Evolutionary conservation across 2,888 invertebrate species (phyloP).

Genomic region (Salticus scenicus): DNA sequence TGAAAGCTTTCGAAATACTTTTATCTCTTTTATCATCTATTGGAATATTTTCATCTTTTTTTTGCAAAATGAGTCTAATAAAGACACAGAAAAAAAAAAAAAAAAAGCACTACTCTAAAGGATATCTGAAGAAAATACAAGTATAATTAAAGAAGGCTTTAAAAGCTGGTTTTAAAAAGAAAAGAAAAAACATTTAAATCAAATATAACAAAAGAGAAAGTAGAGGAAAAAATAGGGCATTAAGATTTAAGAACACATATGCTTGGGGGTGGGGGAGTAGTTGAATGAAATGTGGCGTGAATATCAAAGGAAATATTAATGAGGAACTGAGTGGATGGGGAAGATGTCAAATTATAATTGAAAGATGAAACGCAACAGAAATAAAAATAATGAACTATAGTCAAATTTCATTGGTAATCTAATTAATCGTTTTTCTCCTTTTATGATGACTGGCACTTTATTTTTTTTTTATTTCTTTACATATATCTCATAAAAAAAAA

Average conservation of each 20-base stretch:
- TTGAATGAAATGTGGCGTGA: not conserved
- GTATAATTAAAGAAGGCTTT: slow-evolving; percentile 53
- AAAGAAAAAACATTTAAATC: slow-evolving; percentile 62
- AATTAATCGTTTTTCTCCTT: slow-evolving; percentile 33
- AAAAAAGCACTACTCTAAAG: too few species aligned
- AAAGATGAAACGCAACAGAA: slow-evolving; percentile 37
- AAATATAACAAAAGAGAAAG: slow-evolving; percentile 22
- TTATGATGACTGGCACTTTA: slow-evolving; percentile 2
- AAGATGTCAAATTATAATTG: slow-evolving; percentile 46
- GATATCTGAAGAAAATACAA: slow-evolving; percentile 42
- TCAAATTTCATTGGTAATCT: slow-evolving; percentile 49
- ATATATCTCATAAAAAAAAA: not conserved
- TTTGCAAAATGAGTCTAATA: not conserved
- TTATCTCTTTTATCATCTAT: not conserved
- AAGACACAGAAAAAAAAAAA: not conserved
- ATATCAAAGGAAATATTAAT: slow-evolving; percentile 49
- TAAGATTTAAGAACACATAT: not conserved
- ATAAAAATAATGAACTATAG: slow-evolving; percentile 49
- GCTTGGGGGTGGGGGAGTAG: not conserved
- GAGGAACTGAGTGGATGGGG: slow-evolving; percentile 22
- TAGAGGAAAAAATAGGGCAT: not conserved
- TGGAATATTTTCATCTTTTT: not conserved
- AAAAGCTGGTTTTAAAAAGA: slow-evolving; percentile 4
- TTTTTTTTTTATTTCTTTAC: not conserved
- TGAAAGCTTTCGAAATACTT: not conserved